Evolutionary conservation across 92 coral and sea anemone species (phyloP).

Genomic region (Anthopleura xanthogrammica): DNA sequence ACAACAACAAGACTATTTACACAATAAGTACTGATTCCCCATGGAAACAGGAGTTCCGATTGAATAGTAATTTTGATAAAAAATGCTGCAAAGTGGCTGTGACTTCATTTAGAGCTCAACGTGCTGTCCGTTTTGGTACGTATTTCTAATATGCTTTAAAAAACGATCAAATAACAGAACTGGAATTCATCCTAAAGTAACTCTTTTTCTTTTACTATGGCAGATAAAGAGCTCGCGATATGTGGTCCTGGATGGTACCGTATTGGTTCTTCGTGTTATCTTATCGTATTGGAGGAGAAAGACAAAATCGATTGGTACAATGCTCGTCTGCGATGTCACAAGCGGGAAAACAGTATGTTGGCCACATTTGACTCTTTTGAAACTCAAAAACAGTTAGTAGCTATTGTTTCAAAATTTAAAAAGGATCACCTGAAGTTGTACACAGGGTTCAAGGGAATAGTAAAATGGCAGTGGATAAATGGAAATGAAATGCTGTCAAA

Average conservation of each 20-base stretch:
- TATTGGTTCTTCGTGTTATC: conserved; percentile 17
- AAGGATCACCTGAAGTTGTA: background rate
- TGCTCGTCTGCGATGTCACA: conserved; percentile 11
- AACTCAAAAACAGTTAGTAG: background rate
- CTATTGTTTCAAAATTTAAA: background rate
- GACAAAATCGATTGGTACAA: background rate
- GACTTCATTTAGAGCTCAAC: background rate
- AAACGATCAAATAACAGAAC: no score
- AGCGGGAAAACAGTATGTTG: background rate
- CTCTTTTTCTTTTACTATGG: background rate
- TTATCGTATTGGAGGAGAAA: background rate
- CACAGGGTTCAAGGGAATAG: background rate
- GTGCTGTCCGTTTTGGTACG: background rate
- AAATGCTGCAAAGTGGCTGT: conserved; percentile 15
- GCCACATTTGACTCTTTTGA: conserved; percentile 10
- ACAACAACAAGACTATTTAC: background rate
- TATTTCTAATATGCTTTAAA: background rate
- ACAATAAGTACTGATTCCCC: background rate
- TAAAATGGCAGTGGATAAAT: conserved; percentile 11
- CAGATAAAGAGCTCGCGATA: background rate
- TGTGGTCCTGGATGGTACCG: conserved; percentile 30
- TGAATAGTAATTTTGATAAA: background rate
- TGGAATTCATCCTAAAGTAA: no score
- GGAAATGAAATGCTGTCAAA: conserved; percentile 5
- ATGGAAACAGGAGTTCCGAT: background rate